phyloP scores from a whole-genome alignment of 2,888 invertebrate species.

The Morpho helenor region DNA sequence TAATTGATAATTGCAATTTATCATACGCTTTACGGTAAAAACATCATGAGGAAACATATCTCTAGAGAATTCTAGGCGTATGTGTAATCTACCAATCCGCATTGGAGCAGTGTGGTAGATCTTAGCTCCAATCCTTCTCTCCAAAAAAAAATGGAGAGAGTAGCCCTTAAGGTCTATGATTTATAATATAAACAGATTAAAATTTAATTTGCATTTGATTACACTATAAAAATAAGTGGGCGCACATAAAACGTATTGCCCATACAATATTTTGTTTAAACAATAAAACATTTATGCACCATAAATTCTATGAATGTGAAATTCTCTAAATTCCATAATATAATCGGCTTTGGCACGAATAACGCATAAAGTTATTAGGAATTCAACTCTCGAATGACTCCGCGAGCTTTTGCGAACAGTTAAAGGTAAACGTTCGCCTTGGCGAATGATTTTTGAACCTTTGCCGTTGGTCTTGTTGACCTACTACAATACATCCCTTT shows the following conservation, averaged over 20 bases:
- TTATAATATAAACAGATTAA: too few relatives aligned
- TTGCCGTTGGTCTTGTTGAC: background rate
- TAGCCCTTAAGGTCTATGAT: too few relatives aligned
- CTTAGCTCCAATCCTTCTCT: too few relatives aligned
- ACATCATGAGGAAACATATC: too few relatives aligned
- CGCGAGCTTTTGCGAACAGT: conserved; percentile 26
- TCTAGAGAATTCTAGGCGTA: too few relatives aligned
- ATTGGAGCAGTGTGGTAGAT: too few relatives aligned
- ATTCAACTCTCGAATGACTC: conserved; percentile 32
- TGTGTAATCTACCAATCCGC: too few relatives aligned
- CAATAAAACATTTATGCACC: conserved; percentile 13
- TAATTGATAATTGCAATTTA: too few relatives aligned
- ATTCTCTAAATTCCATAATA: conserved; percentile 28
- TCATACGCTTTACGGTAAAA: too few relatives aligned
- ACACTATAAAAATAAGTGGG: background rate
- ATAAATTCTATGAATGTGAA: conserved; percentile 20
- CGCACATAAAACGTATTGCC: conserved; percentile 6
- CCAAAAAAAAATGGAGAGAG: too few relatives aligned
- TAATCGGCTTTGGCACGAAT: conserved; percentile 32
- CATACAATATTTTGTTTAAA: conserved; percentile 16
- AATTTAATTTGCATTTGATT: conserved; percentile 1
- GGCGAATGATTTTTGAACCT: conserved; percentile 25
- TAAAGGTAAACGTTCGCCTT: conserved; percentile 29
- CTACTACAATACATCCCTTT: background rate
- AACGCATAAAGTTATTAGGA: conserved; percentile 32